Evolutionary conservation across 2,888 invertebrate genomes (phyloP).

Genomic region (Tethea ocularis): DNA sequence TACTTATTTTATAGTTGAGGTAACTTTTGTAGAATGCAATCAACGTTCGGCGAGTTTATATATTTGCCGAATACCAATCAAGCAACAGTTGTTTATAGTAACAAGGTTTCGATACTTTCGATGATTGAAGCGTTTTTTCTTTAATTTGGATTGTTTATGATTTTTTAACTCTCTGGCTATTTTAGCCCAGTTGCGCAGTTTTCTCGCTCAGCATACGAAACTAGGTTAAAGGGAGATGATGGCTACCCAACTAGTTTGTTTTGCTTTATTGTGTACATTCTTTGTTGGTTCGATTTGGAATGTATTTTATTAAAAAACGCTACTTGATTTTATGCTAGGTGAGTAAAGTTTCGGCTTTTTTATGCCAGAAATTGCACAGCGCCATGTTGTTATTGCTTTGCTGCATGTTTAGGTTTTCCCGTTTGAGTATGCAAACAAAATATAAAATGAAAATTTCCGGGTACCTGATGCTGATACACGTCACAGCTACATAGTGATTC

Average conservation of each 20-base stretch:
- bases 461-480: conserved; percentile 17
- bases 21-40: neutral
- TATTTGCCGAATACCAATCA: neutral
- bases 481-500: conserved; percentile 8
- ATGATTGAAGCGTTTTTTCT: conserved; percentile 33
- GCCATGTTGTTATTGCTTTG: neutral
- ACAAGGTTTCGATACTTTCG: neutral
- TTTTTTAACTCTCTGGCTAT: conserved; percentile 45
- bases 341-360: conserved; percentile 30
- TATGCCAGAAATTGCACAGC: neutral
- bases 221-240: conserved; percentile 70
- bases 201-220: conserved; percentile 49
- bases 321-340: conserved; percentile 38
- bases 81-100: neutral
- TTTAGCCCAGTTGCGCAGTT: conserved; percentile 54
- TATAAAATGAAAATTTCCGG: conserved; percentile 24
- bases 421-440: conserved; percentile 24
- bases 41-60: neutral
- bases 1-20: neutral
- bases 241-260: conserved; percentile 57
- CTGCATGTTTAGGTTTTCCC: conserved; percentile 19
- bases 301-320: conserved; percentile 53
- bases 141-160: conserved; percentile 45
- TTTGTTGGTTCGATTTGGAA: conserved; percentile 40
- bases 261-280: conserved; percentile 62